A percentile compares a stretch with the other conserved stretches of the same genome.
These are phyloP conservation scores for Ectemnius cavifrons DNA, from an alignment of 2,888 invertebrate genomes.

Conservation along the genomic window DNA sequence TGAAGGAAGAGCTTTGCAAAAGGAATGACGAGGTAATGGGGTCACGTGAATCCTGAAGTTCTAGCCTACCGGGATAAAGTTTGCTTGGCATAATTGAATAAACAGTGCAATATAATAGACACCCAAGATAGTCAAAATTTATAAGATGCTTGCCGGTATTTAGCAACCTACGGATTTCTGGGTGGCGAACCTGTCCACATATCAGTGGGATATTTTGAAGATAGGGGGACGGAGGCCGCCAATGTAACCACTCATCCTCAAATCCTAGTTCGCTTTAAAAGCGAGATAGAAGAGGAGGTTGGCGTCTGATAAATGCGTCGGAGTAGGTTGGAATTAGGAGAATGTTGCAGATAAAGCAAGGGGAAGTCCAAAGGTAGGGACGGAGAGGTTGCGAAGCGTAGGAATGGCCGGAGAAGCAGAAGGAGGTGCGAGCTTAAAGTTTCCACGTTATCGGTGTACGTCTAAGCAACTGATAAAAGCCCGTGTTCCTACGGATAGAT, in stretches of 20 bases:
- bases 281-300: slow-evolving; percentile 25
- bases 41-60: background rate
- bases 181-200: too few relatives aligned
- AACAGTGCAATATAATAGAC: too few relatives aligned
- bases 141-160: too few relatives aligned
- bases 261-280: background rate
- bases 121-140: too few relatives aligned
- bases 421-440: slow-evolving; percentile 59
- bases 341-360: slow-evolving; percentile 10
- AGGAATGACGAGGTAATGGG: background rate
- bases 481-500: slow-evolving; percentile 74
- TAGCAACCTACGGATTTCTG: too few relatives aligned
- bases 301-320: too few relatives aligned
- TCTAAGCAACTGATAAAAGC: slow-evolving; percentile 78
- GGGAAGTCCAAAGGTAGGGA: slow-evolving; percentile 26
- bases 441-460: slow-evolving; percentile 69
- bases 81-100: too few relatives aligned
- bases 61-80: background rate
- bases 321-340: slow-evolving; percentile 8
- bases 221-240: too few relatives aligned
- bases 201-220: too few relatives aligned
- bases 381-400: slow-evolving; percentile 31
- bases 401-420: slow-evolving; percentile 44
- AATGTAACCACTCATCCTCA: too few relatives aligned
- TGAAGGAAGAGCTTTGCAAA: slow-evolving; percentile 8